Base-by-base conservation (phyloP, 2,797 vertebrate species). In the Pseudochromis fuscus region DNA sequence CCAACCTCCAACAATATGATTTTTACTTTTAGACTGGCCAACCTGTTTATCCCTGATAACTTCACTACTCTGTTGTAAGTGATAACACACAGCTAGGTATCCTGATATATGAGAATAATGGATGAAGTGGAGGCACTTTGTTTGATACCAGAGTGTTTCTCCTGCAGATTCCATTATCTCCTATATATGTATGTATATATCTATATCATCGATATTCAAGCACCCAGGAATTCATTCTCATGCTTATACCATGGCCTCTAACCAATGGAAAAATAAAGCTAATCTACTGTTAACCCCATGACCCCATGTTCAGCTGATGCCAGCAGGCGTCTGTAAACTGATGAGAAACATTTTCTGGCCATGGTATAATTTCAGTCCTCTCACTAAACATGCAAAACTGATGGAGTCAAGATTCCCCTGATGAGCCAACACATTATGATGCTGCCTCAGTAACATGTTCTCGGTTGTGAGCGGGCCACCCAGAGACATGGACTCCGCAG, bases 201-300 rank as follows among this genome's bases (percentile, higher is more conserved):
- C 16, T 19, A 44, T 18, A 25, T 31, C 60, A 64, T 64, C 42
- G 56, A 46, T 60, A 56, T 63, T 57, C 11, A 40, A 56, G 50
- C 44, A 57, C 44, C 7, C 60, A 65, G 33, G 30, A 56, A 31
- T 69, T 70, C 51, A 76, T 58, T 58, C 33, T 75, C 72, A 82
- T 73, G 23, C 18, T 69, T 69, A 81, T 75, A 72, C 40, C 72
- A 72, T 72, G 67, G 75, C 50, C 55, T 66, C 30, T 55, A 45
- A 51, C 10, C 12, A 58, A 58, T 5, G 8, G 30, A n/a, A n/a
- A n/a, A n/a, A n/a, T n/a, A n/a, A n/a, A n/a, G n/a, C n/a, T n/a
- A n/a, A n/a, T n/a, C n/a, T n/a, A n/a, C 33, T 4, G 16, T 4
- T 4, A 11, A 15, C 44, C 21, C 45, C 10, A 15, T 42, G 7